Base-by-base conservation (phyloP, 2,797 vertebrate genomes). In the Semotilus atromaculatus region DNA sequence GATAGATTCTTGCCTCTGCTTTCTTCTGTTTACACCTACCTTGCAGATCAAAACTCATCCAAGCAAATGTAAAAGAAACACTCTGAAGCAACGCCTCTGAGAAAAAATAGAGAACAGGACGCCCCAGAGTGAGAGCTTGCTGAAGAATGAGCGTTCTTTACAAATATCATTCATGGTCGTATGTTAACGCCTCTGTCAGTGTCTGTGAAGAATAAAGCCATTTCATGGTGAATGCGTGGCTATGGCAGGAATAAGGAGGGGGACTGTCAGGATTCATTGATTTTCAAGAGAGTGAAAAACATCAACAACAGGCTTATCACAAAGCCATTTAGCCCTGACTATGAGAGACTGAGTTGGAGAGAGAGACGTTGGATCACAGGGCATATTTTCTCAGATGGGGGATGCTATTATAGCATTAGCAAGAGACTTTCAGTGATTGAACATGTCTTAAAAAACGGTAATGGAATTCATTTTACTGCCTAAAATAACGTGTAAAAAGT, bases 191-290 rank as follows among this genome's bases (percentile, higher is more conserved):
- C 55, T 80, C 66, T 76, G 73, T 77, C 81, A 23, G 55, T 45
- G 55, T 53, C 79, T 70, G 71, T 82, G 84, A 88, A 84, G 82
- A 88, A 89, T 88, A 81, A 67, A 85, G 81, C 77, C 79, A 84
- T 88, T 90, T 88, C 86, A 87, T 86, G 87, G 87, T 48, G 73
- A 87, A 87, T 84, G 86, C 82, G 58, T 71, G 82, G 81, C 80
- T 55, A 86, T 77, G 85, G 40, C 84, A 82, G 86, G 79, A 87
- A 53, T 82, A 88, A 83, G 90, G 66, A 87, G 53, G 85, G 85
- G 85, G 66, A 67, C 80, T 81, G 90, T 90, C 92, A 90, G 86
- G 77, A 86, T 71, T 66, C 82, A 83, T 82, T 86, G 88, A 91
- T 92, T 72, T 74, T 86, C 78, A 29, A 53, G 78, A 67, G 70